Conservation (phyloP, 2,797 vertebrate species). For the Galago senegalensis region DNA sequence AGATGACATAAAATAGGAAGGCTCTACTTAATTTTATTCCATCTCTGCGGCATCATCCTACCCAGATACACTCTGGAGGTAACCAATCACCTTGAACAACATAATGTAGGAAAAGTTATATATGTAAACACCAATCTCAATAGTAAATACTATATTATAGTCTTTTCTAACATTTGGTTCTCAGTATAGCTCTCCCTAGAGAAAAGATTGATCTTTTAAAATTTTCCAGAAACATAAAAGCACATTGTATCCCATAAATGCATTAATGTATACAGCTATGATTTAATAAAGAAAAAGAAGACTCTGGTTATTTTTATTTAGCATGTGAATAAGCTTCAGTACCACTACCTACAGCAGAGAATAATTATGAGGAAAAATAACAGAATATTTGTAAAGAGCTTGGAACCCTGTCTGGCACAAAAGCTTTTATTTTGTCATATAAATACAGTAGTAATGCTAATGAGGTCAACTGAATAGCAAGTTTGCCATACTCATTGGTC, state of each 20-base stretch:
- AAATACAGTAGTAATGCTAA: neutral
- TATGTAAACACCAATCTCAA: neutral
- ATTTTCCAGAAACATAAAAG: neutral
- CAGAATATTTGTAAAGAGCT: neutral
- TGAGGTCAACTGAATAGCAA: neutral
- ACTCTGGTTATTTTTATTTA: neutral
- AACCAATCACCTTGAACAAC: neutral
- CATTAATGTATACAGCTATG: no score
- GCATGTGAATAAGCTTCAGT: neutral
- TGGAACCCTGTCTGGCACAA: neutral
- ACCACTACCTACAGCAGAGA: neutral
- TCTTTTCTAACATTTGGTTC: neutral
- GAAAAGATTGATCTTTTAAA: constrained; percentile 6
- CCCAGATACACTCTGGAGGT: neutral
- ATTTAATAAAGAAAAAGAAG: neutral
- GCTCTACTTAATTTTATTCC: neutral
- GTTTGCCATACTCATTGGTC: neutral
- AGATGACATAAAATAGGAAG: constrained; percentile 22
- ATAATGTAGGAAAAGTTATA: neutral
- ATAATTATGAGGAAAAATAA: neutral
- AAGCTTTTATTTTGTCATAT: neutral
- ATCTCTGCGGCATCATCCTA: neutral
- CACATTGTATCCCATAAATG: no score
- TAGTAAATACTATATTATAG: neutral
- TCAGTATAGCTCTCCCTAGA: neutral